Conservation (phyloP, 2,888 invertebrate genomes). For the Escarpia spicata region DNA sequence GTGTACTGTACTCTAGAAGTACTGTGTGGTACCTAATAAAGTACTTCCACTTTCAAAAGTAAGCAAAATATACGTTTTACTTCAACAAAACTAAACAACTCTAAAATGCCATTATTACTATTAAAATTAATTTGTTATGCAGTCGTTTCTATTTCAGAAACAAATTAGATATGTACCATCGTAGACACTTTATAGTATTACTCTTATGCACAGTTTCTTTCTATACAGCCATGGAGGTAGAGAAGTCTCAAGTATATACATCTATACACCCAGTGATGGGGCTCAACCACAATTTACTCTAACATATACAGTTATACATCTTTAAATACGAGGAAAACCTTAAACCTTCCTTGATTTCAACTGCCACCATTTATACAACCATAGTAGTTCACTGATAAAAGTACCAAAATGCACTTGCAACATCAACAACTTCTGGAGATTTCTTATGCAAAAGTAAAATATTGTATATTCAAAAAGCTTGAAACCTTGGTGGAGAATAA, state of each 20-base stretch:
- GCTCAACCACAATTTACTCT: too few relatives aligned
- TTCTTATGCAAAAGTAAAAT: background rate
- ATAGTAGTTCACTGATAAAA: too few relatives aligned
- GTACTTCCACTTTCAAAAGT: background rate
- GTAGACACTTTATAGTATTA: background rate
- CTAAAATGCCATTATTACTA: background rate
- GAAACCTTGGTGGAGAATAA: conserved; percentile 4
- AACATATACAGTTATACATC: too few relatives aligned
- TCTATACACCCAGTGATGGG: background rate
- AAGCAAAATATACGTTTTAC: background rate
- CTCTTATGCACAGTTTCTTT: background rate
- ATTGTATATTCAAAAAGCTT: background rate
- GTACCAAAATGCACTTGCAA: too few relatives aligned
- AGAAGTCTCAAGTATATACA: background rate
- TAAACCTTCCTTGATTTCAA: too few relatives aligned
- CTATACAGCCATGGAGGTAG: background rate
- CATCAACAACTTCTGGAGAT: background rate
- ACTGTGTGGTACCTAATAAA: background rate
- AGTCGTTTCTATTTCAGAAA: background rate
- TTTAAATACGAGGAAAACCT: too few relatives aligned
- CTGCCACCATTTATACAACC: too few relatives aligned
- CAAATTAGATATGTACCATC: background rate
- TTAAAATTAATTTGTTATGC: background rate
- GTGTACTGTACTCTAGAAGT: background rate
- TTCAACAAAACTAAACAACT: background rate